These are phyloP conservation scores for Teleogryllus oceanicus DNA, from an alignment of 2,888 invertebrate species.

Conservation along the genomic window DNA sequence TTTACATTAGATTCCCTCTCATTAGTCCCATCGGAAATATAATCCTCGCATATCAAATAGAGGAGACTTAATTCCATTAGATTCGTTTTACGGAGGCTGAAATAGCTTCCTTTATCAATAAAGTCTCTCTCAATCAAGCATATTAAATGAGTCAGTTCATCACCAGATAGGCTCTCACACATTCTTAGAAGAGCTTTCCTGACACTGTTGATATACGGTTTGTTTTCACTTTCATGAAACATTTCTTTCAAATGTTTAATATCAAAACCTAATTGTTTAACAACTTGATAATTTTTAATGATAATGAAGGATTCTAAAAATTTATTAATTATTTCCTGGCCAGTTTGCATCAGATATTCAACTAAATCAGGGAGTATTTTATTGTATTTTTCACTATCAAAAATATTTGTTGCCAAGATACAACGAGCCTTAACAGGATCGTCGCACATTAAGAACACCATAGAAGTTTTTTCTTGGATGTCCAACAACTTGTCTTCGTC, in stretches of 20 bases:
- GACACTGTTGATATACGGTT: background rate
- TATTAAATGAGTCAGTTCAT: background rate
- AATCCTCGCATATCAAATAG: background rate
- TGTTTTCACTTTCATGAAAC: background rate
- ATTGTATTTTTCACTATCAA: too few relatives aligned
- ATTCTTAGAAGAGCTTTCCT: background rate
- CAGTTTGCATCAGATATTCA: too few relatives aligned
- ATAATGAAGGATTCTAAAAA: too few relatives aligned
- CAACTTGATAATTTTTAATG: background rate
- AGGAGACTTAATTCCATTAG: background rate
- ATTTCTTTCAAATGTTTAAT: background rate
- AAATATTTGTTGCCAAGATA: too few relatives aligned
- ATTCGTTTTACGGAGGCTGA: background rate
- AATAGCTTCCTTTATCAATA: background rate
- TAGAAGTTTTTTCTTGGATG: background rate
- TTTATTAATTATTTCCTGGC: too few relatives aligned
- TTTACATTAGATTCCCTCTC: background rate
- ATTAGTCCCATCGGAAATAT: background rate
- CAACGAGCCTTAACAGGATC: background rate
- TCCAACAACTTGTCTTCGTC: background rate
- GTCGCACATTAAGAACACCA: background rate
- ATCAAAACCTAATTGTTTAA: background rate
- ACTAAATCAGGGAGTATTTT: too few relatives aligned
- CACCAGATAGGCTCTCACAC: background rate
- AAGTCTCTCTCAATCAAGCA: background rate